Percentiles rank a stretch among this genome's conserved stretches.
Conservation (phyloP, 2,113 vertebrate species). For the Lagopus muta region DNA sequence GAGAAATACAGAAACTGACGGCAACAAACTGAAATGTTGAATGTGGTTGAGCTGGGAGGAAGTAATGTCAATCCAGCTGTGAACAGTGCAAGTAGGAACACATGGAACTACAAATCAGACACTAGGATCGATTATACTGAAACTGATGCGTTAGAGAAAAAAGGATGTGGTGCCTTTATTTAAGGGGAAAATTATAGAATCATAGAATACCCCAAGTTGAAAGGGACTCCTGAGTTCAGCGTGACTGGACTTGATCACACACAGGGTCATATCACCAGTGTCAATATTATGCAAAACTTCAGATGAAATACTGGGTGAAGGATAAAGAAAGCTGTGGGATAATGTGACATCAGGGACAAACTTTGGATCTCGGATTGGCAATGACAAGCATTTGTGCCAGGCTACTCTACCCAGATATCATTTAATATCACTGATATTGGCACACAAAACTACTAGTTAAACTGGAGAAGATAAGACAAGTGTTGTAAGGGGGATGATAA, state of each 20-base stretch:
- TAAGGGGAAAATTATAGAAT: not conserved
- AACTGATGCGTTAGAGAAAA: not conserved
- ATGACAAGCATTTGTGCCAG: not conserved
- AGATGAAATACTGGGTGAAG: not conserved
- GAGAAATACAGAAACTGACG: not conserved
- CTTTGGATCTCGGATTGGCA: not conserved
- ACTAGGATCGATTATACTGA: not conserved
- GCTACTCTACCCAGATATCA: not conserved
- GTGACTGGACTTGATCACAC: not conserved
- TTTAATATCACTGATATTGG: not conserved
- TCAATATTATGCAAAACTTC: not conserved
- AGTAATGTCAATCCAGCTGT: not conserved
- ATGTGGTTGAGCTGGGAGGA: not conserved
- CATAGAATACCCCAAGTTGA: too few species aligned
- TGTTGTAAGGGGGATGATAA: constrained; percentile 7
- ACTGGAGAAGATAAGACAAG: not conserved
- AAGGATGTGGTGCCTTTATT: not conserved
- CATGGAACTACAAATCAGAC: not conserved
- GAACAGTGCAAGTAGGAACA: not conserved
- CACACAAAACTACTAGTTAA: not conserved
- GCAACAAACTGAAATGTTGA: not conserved
- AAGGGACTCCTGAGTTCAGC: too few species aligned
- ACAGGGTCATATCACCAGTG: not conserved
- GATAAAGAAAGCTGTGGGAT: not conserved
- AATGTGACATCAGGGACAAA: not conserved